A percentile compares a stretch with the other conserved stretches of the same genome.
Evolutionary conservation across 1,140 invertebrate genomes (phyloP).

Genomic region (Bombus turneri): DNA sequence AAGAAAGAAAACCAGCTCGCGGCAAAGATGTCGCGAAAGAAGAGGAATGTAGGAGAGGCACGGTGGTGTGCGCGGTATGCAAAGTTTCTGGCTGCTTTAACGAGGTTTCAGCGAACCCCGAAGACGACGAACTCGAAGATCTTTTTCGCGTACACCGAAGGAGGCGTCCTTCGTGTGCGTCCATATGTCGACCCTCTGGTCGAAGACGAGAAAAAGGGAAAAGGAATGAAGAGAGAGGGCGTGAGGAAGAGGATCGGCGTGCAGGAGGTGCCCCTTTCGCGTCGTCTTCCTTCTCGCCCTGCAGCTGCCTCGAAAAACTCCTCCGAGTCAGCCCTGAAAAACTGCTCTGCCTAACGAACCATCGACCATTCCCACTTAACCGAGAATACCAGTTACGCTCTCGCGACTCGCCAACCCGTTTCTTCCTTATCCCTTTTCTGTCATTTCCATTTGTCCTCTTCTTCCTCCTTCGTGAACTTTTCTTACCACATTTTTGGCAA

Average conservation of each 20-base stretch:
- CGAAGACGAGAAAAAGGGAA: slow-evolving; percentile 7
- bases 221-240: slow-evolving; percentile 7
- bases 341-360: slow-evolving; percentile 80
- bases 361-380: slow-evolving; percentile 76
- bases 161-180: slow-evolving; percentile 65
- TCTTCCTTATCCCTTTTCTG: background rate
- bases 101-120: slow-evolving; percentile 79
- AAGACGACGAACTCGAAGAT: slow-evolving; percentile 70
- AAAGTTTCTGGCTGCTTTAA: slow-evolving; percentile 80
- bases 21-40: background rate
- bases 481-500: background rate
- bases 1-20: too few relatives aligned
- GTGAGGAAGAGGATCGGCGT: slow-evolving; percentile 40
- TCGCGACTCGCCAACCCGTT: slow-evolving; percentile 61
- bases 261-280: slow-evolving; percentile 41
- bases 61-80: slow-evolving; percentile 69
- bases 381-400: slow-evolving; percentile 72
- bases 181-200: slow-evolving; percentile 68
- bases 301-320: slow-evolving; percentile 72
- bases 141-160: slow-evolving; percentile 68
- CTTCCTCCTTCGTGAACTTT: background rate
- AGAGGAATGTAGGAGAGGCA: background rate
- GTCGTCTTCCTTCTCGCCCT: slow-evolving; percentile 46
- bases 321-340: slow-evolving; percentile 73
- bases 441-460: background rate